These are phyloP conservation scores for Nomada ruficornis DNA, from an alignment of 2,888 invertebrate species.

Conservation along the genomic window DNA sequence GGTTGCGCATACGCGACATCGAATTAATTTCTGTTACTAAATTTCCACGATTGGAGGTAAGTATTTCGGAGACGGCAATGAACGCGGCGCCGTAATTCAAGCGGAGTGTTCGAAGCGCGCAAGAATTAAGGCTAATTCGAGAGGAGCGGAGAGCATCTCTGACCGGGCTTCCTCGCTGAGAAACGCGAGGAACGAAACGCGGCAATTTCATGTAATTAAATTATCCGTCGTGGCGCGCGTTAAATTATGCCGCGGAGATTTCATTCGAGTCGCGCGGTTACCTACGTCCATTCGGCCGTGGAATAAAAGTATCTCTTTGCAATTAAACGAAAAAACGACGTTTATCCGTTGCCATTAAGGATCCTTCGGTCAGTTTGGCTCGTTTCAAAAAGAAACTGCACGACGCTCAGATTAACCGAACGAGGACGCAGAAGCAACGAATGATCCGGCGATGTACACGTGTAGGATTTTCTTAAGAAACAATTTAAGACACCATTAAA, in stretches of 20 bases:
- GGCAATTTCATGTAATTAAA: slow-evolving; percentile 54
- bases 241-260: slow-evolving; percentile 45
- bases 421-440: background rate
- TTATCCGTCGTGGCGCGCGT: slow-evolving; percentile 33
- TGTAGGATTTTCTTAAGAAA: background rate
- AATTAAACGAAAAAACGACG: slow-evolving; percentile 2
- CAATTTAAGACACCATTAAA: background rate
- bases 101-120: slow-evolving; percentile 17
- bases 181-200: slow-evolving; percentile 20
- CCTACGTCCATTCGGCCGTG: slow-evolving; percentile 6
- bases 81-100: slow-evolving; percentile 22
- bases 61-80: background rate
- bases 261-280: slow-evolving; percentile 10
- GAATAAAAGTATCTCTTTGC: slow-evolving; percentile 21
- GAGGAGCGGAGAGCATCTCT: slow-evolving; percentile 18
- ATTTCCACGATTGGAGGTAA: background rate
- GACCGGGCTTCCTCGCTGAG: slow-evolving; percentile 4
- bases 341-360: slow-evolving; percentile 14
- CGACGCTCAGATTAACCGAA: background rate
- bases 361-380: background rate
- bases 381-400: background rate
- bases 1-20: background rate
- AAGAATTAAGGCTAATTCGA: slow-evolving; percentile 29
- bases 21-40: slow-evolving; percentile 15
- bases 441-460: too few species aligned